A percentile compares a stretch with the other conserved stretches of the same genome.
Evolutionary conservation across 2,797 vertebrate species (phyloP).

Genomic region (Gallinago stenura): DNA sequence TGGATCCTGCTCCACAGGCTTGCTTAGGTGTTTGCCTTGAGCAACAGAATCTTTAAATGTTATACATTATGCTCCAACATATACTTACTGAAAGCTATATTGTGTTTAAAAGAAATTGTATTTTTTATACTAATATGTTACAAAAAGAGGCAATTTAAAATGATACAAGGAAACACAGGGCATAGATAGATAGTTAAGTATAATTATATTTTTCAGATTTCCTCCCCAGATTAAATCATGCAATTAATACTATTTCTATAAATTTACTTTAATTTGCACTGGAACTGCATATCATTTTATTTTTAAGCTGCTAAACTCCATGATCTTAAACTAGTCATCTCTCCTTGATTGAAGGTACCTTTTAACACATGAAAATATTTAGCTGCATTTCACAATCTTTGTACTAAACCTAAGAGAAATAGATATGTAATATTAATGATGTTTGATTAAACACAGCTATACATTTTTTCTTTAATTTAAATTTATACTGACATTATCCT

Average conservation of each 20-base stretch:
- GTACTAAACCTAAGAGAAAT: not conserved
- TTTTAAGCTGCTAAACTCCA: not conserved
- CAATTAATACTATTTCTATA: slow-evolving; percentile 14
- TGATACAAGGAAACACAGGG: not conserved
- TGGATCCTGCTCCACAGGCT: too few relatives aligned
- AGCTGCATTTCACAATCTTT: not conserved
- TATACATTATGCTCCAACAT: too few relatives aligned
- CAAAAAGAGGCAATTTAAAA: not conserved
- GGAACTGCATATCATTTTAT: not conserved
- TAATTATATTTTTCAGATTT: not conserved
- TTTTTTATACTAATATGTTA: not conserved
- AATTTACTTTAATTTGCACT: not conserved
- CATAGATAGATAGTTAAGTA: not conserved
- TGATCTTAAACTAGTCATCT: not conserved
- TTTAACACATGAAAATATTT: slow-evolving; percentile 6
- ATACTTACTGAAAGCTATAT: not conserved
- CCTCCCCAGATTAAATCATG: not conserved
- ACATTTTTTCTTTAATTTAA: not conserved
- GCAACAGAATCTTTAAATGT: too few relatives aligned
- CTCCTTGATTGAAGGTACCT: not conserved
- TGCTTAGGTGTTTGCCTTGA: too few relatives aligned
- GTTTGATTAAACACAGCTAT: not conserved
- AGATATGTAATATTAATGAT: not conserved
- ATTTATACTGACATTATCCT: not conserved
- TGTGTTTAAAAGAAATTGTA: not conserved